Base-by-base conservation (phyloP, 2,888 invertebrate genomes). In the Hofmannophila pseudospretella region DNA sequence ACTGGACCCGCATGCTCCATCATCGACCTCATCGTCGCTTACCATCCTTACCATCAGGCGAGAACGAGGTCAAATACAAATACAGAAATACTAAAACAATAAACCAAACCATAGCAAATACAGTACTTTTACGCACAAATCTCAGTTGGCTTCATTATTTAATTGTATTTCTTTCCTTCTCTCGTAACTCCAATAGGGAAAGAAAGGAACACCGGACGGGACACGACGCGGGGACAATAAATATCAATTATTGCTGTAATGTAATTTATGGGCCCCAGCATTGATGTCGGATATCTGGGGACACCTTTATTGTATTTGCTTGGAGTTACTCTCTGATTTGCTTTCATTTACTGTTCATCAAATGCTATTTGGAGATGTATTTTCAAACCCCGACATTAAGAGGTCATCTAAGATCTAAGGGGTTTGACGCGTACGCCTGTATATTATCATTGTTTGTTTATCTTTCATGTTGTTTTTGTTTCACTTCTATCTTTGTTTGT, bases 211-310 rank as follows among this genome's bases (percentile, higher is more conserved):
- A 26, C 30, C 31, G 31, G 48, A 49, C 48, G 13, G 7, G 25
- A 12, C 34, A 25, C 25, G 38, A 38, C 41, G 37, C 29, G 10
- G 13, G 8, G n/a, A 30, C 56, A 49, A 61, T 63, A 60, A 60
- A 63, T 60, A 58, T 58, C 56, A 61, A 63, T 61, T 55, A 54
- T 47, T 32, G 29, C 19, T 39, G 34, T 51, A 44, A 49, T 49
- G 44, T 49, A 45, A 44, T 52, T 45, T 47, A 48, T 47, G 45
- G 44, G 34, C 32, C 19, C 28, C 12, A 44, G 40, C 38, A 34
- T 33, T 35, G 34, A 29, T 34, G 30, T 12, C 11, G 35, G 30
- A 8, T 20, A 8, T 20, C 8, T 31, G 34, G 28, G 11, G 25
- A 25, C 34, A 26, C 11, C 34, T 34, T 39, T 35, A 32, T 39